Base-by-base conservation (phyloP, 2,888 invertebrate genomes). In the Cyrtodaria siliqua region DNA sequence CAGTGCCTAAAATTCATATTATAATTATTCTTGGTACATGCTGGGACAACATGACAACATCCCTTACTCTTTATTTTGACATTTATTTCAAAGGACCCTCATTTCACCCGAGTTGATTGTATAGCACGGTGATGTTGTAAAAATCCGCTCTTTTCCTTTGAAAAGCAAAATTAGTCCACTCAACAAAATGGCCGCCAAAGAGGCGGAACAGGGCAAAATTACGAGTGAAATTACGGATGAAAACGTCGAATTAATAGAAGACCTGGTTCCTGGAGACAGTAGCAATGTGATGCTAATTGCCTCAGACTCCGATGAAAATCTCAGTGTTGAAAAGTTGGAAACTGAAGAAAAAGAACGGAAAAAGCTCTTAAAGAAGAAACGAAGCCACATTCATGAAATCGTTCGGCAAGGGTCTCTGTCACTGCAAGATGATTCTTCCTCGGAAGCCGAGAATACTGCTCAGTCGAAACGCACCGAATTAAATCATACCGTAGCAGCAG, bases 231-330 rank as follows among this genome's bases (percentile, higher is more conserved):
- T 79, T 40, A 44, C 44, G 16, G 86, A 86, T 27, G 86, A 84
- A 59, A 84, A 86, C 42, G 85, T 74, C 42, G 88, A 87, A 75
- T 86, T 89, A 47, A 73, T 84, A 12, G 90, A 90, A 81, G 86
- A 87, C 55, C 80, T 86, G 33, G 87, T 86, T 18, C 95, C 95
- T 20, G 95, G 95, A 26, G 95, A 95, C 60, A 94, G 95, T 52
- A 90, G 93, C 24, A 96, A 96, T 90, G 95, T 95, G 86, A 95
- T 96, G 92, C 93, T 96, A 47, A 95, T 96, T 61, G 95, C 96
- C 14, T 80, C 88, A 47, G 91, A 92, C 70, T 89, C 90, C 9
- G 91, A 87, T 72, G 92, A 91, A 74, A 90, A 91, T 55, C 80
- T 92, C n/a, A 80, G 71, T 59, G 85, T 85, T 50, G 85, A 84